Evolutionary conservation across 1,140 invertebrate species (phyloP), one percentile per base, ranked within the genome.

Genomic region (Diploscapter pachys): DNA sequence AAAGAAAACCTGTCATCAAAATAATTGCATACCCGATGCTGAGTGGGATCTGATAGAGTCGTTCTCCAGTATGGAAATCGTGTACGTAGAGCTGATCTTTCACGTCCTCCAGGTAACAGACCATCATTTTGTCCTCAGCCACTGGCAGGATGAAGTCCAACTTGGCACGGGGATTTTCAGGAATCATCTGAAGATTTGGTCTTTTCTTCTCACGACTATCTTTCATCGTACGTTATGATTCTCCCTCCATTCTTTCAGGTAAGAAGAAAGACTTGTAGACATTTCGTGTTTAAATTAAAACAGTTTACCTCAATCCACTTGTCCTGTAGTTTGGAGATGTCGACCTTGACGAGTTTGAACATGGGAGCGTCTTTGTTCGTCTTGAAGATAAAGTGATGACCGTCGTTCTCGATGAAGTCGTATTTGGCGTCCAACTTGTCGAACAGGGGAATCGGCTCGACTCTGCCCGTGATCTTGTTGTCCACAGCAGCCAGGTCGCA

Each of bases 301-400:
- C 8, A 65, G 13, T 50, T 65, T 31, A 9, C 8, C 8, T 9
- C 52, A 2, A 68, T 54, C 31, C 51, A 90, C 86, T 13, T 31
- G 31, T 31, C 31, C 31, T 31, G 31, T 31, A 1, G 31, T 31
- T 31, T 31, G 31, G 31, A 31, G 31, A 98, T 89, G 87, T 98
- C 93, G 78, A 98, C 93, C 75, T 89, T 89, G 80, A 98, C 91
- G 11, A 98, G 87, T 76, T 91, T 90, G 86, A 93, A 96, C 85
- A 94, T 95, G 31, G 93, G 91, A 11, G 96, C 93, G 87, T 94
- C 90, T 87, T 93, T 93, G 87, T 98, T 98, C 51, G 96, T 98
- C 50, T 91, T 90, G 85, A 99, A 93, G 81, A 93, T 90, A 78
- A 91, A 92, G 76, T 92, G 89, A 0, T 90, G 89, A 6, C 91